Base-by-base conservation (phyloP, 2,797 vertebrate species). In the Myotis daubentonii region DNA sequence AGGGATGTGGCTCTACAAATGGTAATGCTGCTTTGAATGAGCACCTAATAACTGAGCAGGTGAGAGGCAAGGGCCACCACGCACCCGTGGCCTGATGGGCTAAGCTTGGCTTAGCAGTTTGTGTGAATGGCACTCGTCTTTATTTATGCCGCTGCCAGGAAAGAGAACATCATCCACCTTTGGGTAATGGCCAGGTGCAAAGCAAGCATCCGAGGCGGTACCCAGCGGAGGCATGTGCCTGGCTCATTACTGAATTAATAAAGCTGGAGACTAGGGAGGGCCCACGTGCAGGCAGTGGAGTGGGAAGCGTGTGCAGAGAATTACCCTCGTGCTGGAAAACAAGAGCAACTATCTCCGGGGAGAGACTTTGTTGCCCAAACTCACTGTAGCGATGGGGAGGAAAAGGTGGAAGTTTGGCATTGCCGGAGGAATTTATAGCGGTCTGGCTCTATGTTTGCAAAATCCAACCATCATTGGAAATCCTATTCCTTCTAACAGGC, bases 241-340 rank as follows among this genome's bases (percentile, higher is more conserved):
- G 30, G 72, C 36, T 90, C 72, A 25, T 89, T 66, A 47, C 55
- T 68, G 76, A 89, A 60, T 89, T 93, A 88, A 78, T 84, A 81
- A 82, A 55, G 60, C 41, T 0, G 33, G 89, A 55, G 55, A 62
- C 47, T 20, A 41, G n/a, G n/a, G 6, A 41, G 51, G 70, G 89
- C 17, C 49, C 65, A 22, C 16, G 23, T 17, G 44, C 65, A 81
- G 70, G 65, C 28, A 8, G 25, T 41, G 28, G 78, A 65, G 23
- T 79, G 55, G 66, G 30, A 66, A 22, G 51, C 2, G 0, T 5
- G 19, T 33, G 17, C 8, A 51, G 2, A 71, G 60, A 84, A 57
- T 87, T 85, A 51, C 76, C 25, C 23, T 76, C 20, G 2, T 36
- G 22, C 47, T 23, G 53, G 66, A 41, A 87, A 92, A 85, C n/a